Conservation (phyloP, 2,113 vertebrate species). For the Phyllostomus discolor region DNA sequence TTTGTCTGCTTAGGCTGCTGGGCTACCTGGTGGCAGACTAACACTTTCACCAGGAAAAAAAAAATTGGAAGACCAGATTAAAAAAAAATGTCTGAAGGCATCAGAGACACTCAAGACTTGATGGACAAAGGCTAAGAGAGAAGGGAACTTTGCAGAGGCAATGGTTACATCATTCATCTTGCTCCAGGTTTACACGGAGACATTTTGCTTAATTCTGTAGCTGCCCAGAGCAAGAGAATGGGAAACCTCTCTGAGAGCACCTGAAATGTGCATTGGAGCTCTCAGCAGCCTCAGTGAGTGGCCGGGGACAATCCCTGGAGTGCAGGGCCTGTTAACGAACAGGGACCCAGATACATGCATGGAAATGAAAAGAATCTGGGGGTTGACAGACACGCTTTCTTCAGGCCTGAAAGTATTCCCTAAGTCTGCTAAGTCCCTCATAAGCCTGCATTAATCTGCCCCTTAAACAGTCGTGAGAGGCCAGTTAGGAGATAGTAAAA, state of each 20-base stretch:
- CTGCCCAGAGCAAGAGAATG: not conserved
- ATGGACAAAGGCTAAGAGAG: not conserved
- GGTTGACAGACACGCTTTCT: not conserved
- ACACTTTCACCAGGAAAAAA: not conserved
- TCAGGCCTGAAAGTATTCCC: not conserved
- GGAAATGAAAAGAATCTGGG: not conserved
- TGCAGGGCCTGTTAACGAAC: not conserved
- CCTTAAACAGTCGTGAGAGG: not conserved
- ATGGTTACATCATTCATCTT: not conserved
- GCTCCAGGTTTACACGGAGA: not conserved
- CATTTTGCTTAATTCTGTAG: not conserved
- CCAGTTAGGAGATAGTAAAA: not conserved
- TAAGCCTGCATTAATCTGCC: slow-evolving; percentile 35
- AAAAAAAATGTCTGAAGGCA: not conserved
- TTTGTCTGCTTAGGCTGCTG: not conserved
- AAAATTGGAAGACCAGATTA: not conserved
- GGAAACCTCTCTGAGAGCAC: not conserved
- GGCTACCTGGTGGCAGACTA: not conserved
- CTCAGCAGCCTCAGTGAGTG: not conserved
- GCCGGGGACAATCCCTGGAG: not conserved
- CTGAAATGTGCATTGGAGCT: not conserved
- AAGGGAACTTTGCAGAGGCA: not conserved
- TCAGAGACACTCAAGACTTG: not conserved
- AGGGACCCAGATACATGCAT: not conserved
- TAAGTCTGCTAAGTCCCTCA: not conserved